Evolutionary conservation across 2,113 vertebrate species (phyloP), one percentile per base, ranked within the genome.

Genomic region (Gobius niger): DNA sequence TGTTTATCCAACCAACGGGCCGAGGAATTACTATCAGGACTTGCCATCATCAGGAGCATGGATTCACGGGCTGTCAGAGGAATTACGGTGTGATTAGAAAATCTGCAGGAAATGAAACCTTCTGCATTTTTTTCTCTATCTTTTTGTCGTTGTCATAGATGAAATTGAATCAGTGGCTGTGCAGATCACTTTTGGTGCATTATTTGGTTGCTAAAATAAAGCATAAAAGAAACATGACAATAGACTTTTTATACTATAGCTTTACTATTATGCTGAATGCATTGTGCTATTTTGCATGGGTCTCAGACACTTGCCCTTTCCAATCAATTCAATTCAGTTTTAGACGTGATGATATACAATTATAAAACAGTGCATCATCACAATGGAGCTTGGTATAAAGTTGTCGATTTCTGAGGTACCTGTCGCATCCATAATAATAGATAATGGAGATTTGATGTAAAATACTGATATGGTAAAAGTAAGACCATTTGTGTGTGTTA

Each of bases 1-100:
- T 44, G 7, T 73, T 75, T 69, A 51, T 47, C 47, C 56, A 59
- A 69, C 47, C 47, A 47, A 65, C n/a, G 47, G 57, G 7, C 15
- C 15, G 5, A 67, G n/a, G 57, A 73, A 49, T 80, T 61, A 34
- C 53, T 10, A 14, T n/a, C 41, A 14, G 60, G 67, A 51, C 24
- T 34, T 4, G 24, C 24, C 24, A 54, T 54, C 6, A 14, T 42
- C 34, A 10, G 60, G 68, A 54, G 62, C 24, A 57, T n/a, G n/a
- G 40, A 62, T 65, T 10, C 41, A 9, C 6, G 51, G 57, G 52
- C 8, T 52, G 24, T 62, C 59, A 10, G 4, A 75, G 74, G 44
- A 44, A 24, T 49, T 59, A 49, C 14, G 18, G 41, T 44, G 7
- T 53, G 13, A 67, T 54, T 51, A 16, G 57, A 7, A 34, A 46